These are phyloP conservation scores for Eutolmus rufibarbis DNA, from an alignment of 2,888 invertebrate species.

Conservation along the genomic window DNA sequence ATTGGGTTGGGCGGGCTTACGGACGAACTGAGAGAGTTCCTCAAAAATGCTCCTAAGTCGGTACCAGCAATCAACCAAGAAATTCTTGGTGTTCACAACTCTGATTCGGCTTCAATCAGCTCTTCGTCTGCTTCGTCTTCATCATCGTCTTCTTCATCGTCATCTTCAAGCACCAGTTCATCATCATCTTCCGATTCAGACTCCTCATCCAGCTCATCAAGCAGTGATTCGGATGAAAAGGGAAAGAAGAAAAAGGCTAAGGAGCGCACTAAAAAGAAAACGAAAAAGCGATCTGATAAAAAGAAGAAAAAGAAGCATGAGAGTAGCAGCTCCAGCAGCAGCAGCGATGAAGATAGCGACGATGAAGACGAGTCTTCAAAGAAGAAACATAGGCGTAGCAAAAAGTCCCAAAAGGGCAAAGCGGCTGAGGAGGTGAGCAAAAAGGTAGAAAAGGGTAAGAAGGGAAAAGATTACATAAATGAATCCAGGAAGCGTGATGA, in stretches of 20 bases:
- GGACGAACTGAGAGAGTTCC: slow-evolving; percentile 87
- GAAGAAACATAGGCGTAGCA: neutral
- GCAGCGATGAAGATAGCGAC: neutral
- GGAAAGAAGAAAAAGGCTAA: slow-evolving; percentile 48
- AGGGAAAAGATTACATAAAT: neutral
- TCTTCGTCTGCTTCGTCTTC: slow-evolving; percentile 47
- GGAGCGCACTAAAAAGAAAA: neutral
- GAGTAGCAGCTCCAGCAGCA: neutral
- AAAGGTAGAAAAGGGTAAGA: neutral
- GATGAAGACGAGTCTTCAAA: neutral
- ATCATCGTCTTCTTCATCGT: slow-evolving; percentile 46
- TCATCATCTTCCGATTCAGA: slow-evolving; percentile 49
- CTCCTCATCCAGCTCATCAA: slow-evolving; percentile 49
- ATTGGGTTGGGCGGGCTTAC: slow-evolving; percentile 97
- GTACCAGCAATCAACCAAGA: slow-evolving; percentile 59
- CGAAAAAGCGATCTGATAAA: neutral
- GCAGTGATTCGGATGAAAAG: slow-evolving; percentile 47
- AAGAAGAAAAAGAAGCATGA: neutral
- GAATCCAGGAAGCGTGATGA: neutral
- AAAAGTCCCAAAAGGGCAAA: neutral
- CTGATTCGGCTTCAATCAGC: neutral
- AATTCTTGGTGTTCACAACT: slow-evolving; percentile 55
- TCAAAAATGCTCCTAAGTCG: slow-evolving; percentile 68
- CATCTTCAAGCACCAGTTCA: slow-evolving; percentile 48
- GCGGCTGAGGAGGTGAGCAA: neutral